phyloP scores from a whole-genome alignment of 2,888 invertebrate species.

The Cosmopolites sordidus region DNA sequence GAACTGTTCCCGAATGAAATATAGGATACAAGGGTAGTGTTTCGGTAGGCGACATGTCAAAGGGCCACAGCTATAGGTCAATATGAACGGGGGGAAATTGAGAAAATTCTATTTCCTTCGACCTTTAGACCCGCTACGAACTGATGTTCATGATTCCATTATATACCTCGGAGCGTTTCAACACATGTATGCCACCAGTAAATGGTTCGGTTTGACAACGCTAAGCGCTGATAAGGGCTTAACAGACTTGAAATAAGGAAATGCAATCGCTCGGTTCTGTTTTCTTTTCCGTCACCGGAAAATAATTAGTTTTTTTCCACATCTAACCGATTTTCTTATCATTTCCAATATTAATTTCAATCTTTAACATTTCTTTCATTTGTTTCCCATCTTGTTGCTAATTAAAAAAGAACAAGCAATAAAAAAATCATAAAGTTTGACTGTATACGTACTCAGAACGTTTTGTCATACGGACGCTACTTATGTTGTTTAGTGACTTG shows the following conservation, averaged over 20 bases:
- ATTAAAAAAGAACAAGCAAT: too few species aligned
- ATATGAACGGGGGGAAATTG: slow-evolving; percentile 46
- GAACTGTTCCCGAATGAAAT: slow-evolving; percentile 19
- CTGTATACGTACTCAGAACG: too few species aligned
- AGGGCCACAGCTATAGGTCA: slow-evolving; percentile 28
- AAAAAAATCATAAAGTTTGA: too few species aligned
- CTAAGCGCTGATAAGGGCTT: slow-evolving; percentile 16
- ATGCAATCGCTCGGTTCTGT: slow-evolving; percentile 6
- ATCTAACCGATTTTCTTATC: neutral
- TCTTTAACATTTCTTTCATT: too few species aligned
- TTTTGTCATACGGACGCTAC: too few species aligned
- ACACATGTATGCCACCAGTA: slow-evolving; percentile 14
- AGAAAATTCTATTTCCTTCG: slow-evolving; percentile 46
- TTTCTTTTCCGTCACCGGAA: slow-evolving; percentile 16
- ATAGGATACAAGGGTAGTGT: slow-evolving; percentile 21
- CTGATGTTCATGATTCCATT: slow-evolving; percentile 30
- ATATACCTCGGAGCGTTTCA: slow-evolving; percentile 23
- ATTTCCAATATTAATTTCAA: too few species aligned
- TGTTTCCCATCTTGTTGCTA: too few species aligned
- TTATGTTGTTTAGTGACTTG: too few species aligned
- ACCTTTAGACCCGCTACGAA: slow-evolving; percentile 34
- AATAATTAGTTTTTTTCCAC: slow-evolving; percentile 16
- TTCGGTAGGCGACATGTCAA: slow-evolving; percentile 23
- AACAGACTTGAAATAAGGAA: slow-evolving; percentile 13
- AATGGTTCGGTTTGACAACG: slow-evolving; percentile 17